These are phyloP conservation scores for Molanna angustata DNA, from an alignment of 2,888 invertebrate genomes.

Conservation along the genomic window DNA sequence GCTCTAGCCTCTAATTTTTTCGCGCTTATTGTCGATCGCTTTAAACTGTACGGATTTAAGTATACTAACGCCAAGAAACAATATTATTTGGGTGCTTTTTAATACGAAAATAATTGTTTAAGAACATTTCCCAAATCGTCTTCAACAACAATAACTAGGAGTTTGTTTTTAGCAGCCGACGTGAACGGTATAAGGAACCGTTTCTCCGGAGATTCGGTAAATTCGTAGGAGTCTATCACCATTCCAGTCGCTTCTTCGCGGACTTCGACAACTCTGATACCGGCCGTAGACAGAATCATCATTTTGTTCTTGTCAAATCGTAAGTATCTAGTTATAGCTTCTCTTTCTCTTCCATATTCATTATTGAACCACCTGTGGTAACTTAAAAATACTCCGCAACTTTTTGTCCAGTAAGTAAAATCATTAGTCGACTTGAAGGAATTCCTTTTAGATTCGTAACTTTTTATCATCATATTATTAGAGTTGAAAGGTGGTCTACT, in stretches of 20 bases:
- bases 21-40: conserved; percentile 32
- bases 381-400: conserved; percentile 62
- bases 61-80: too few species aligned
- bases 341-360: conserved; percentile 54
- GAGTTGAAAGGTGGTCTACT: conserved; percentile 54
- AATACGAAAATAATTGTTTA: conserved; percentile 60
- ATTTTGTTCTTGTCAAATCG: conserved; percentile 57
- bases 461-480: conserved; percentile 41
- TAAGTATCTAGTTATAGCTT: conserved; percentile 52
- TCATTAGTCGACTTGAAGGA: conserved; percentile 50
- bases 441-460: conserved; percentile 49
- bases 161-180: conserved; percentile 49
- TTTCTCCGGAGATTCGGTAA: conserved; percentile 57
- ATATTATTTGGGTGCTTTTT: conserved; percentile 36
- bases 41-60: conserved; percentile 26
- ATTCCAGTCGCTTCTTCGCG: conserved; percentile 59
- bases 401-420: conserved; percentile 60
- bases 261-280: conserved; percentile 65
- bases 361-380: conserved; percentile 63
- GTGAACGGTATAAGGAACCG: conserved; percentile 57
- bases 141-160: conserved; percentile 61
- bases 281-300: conserved; percentile 61
- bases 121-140: conserved; percentile 67
- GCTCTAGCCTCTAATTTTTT: conserved; percentile 30
- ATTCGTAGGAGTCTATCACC: conserved; percentile 63